Base-by-base conservation (phyloP, 2,888 invertebrate species). In the Rosalia funebris region DNA sequence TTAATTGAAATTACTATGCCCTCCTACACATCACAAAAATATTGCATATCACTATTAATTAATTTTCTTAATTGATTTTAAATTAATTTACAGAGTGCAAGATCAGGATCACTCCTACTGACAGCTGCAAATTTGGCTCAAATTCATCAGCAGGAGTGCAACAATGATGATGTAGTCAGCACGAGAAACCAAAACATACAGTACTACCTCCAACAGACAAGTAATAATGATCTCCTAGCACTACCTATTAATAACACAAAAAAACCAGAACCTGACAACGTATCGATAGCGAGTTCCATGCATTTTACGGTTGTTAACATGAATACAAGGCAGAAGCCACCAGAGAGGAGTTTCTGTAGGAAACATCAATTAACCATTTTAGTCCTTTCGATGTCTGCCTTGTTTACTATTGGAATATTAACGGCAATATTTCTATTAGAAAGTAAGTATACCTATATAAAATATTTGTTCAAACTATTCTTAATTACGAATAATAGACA, bases 271-370 rank as follows among this genome's bases (percentile, higher is more conserved):
- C 82, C 82, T 53, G 93, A 93, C 79, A 86, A 87, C 48, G 85
- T 87, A 59, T 93, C 93, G 34, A 84, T 92, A 61, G 93, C 92
- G 52, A 93, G 93, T 82, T 93, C 93, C 62, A 93, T 91, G 76
- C 93, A 93, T 81, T 93, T 93, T 79, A 93, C 93, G 9, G 91
- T 93, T 55, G 90, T 93, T 62, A 93, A 93, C 78, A 86, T 89
- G 73, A 85, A 86, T 63, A 79, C 80, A 48, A 86, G 88, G 76
- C 82, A 84, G 37, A 70, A 69, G 57, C 73, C 73, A 45, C 83
- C 86, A 63, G 84, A 84, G 63, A 88, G 89, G 74, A 86, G 85
- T 67, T 91, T 91, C 79, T 92, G 91, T 79, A 85, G 88, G 76
- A 88, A 89, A 69, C 90, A 93, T 75, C 92, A 92, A 82, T 87